These are phyloP conservation scores for Mesopsocus fuscifrons DNA, from an alignment of 2,888 invertebrate genomes.

Conservation along the genomic window DNA sequence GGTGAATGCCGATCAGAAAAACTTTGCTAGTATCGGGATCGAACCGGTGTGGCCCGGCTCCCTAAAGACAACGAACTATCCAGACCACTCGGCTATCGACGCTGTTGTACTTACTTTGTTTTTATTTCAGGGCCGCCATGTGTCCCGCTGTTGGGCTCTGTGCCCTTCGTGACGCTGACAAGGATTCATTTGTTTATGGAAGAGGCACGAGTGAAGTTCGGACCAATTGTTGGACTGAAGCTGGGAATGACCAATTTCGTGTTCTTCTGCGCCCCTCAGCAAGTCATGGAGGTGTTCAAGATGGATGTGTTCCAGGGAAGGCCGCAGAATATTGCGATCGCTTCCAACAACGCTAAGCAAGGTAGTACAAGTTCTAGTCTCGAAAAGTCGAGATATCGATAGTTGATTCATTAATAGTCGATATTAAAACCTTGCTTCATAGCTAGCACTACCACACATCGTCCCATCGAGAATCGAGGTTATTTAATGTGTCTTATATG, in stretches of 20 bases:
- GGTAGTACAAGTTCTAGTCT: too few species aligned
- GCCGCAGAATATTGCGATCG: slow-evolving; percentile 12
- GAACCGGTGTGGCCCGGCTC: too few species aligned
- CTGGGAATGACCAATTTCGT: slow-evolving; percentile 13
- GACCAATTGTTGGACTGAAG: slow-evolving; percentile 16
- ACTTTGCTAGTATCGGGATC: too few species aligned
- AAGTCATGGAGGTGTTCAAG: slow-evolving; percentile 14
- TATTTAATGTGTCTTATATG: too few species aligned
- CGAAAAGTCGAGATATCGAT: too few species aligned
- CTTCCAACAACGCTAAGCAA: slow-evolving; percentile 3
- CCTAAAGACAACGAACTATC: too few species aligned
- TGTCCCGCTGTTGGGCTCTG: slow-evolving; percentile 16
- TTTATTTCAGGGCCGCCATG: slow-evolving; percentile 15
- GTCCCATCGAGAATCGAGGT: too few species aligned
- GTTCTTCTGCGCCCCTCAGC: slow-evolving; percentile 14
- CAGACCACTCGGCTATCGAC: too few species aligned
- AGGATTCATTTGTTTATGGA: slow-evolving; percentile 15
- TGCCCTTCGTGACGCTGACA: slow-evolving; percentile 13
- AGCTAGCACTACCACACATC: too few species aligned
- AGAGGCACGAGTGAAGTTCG: slow-evolving; percentile 14
- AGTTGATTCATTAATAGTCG: too few species aligned
- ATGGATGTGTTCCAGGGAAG: slow-evolving; percentile 16
- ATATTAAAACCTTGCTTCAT: too few species aligned
- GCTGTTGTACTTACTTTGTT: background rate
- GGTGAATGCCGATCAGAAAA: too few species aligned